Evolutionary conservation across 2,888 invertebrate species (phyloP).

Genomic region (Callinectes sapidus): DNA sequence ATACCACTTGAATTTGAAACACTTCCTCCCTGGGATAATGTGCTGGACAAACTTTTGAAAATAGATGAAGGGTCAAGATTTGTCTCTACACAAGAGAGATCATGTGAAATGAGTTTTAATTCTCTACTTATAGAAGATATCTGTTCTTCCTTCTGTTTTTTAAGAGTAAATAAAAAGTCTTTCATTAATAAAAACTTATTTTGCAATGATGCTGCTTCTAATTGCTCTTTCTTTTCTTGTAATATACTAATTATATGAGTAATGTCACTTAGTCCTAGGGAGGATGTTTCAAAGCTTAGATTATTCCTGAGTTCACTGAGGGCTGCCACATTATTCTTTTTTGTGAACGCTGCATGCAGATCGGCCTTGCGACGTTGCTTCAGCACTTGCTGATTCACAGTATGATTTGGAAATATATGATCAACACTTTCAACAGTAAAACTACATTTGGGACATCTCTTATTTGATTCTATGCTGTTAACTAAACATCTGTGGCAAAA

Average conservation of each 20-base stretch:
- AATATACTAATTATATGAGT: slow-evolving; percentile 88
- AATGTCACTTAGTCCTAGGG: slow-evolving; percentile 76
- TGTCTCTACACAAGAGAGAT: slow-evolving; percentile 84
- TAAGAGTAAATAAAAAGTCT: slow-evolving; percentile 88
- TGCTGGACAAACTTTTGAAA: slow-evolving; percentile 39
- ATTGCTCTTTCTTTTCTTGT: slow-evolving; percentile 85
- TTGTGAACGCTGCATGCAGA: slow-evolving; percentile 62
- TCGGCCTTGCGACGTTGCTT: slow-evolving; percentile 78
- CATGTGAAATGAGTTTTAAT: slow-evolving; percentile 84
- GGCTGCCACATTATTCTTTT: slow-evolving; percentile 64
- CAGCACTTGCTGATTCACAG: slow-evolving; percentile 87
- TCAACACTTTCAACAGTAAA: slow-evolving; percentile 75
- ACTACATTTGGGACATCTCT: slow-evolving; percentile 90
- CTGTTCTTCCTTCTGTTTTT: slow-evolving; percentile 84
- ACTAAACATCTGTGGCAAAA: slow-evolving; percentile 90
- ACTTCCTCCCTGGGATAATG: slow-evolving; percentile 47
- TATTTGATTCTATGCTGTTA: slow-evolving; percentile 81
- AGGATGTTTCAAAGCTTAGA: slow-evolving; percentile 64
- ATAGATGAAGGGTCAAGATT: slow-evolving; percentile 53
- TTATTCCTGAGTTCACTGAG: slow-evolving; percentile 66
- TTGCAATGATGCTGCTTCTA: slow-evolving; percentile 87
- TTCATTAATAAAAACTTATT: slow-evolving; percentile 88
- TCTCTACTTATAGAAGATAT: slow-evolving; percentile 83
- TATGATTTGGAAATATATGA: slow-evolving; percentile 88
- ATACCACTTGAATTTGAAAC: slow-evolving; percentile 60